A percentile compares a stretch with the other conserved stretches of the same genome.
Conservation (phyloP, 2,888 invertebrate species). For the Mythimna impura region DNA sequence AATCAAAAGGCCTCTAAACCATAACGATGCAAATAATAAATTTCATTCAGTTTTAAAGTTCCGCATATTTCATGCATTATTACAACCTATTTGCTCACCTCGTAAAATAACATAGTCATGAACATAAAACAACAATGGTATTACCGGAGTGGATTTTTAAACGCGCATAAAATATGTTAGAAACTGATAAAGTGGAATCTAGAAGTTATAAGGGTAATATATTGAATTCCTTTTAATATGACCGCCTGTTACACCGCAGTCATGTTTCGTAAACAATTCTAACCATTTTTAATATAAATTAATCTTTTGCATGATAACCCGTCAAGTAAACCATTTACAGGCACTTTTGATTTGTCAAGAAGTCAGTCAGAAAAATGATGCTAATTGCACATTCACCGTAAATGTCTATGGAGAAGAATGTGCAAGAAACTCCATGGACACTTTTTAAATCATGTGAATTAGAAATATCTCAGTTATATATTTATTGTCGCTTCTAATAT, state of each 20-base stretch:
- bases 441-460: too few species aligned
- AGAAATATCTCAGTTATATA: too few species aligned
- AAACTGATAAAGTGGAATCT: constrained; percentile 67
- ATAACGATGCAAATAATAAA: background rate
- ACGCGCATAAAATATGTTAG: constrained; percentile 56
- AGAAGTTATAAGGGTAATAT: constrained; percentile 72
- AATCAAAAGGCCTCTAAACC: background rate
- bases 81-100: constrained; percentile 13
- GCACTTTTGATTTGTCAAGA: too few species aligned
- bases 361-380: too few species aligned
- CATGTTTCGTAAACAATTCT: background rate
- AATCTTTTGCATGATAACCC: too few species aligned
- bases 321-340: too few species aligned
- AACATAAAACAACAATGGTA: constrained; percentile 53
- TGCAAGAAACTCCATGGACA: too few species aligned
- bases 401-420: too few species aligned
- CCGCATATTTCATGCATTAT: constrained; percentile 1
- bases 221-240: constrained; percentile 68
- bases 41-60: background rate
- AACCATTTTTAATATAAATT: background rate
- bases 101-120: constrained; percentile 35
- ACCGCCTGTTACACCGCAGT: constrained; percentile 61
- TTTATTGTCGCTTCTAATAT: too few species aligned
- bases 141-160: constrained; percentile 51
- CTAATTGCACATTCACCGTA: too few species aligned